Base-by-base conservation (phyloP, 1,140 invertebrate species). In the Ostrea edulis region DNA sequence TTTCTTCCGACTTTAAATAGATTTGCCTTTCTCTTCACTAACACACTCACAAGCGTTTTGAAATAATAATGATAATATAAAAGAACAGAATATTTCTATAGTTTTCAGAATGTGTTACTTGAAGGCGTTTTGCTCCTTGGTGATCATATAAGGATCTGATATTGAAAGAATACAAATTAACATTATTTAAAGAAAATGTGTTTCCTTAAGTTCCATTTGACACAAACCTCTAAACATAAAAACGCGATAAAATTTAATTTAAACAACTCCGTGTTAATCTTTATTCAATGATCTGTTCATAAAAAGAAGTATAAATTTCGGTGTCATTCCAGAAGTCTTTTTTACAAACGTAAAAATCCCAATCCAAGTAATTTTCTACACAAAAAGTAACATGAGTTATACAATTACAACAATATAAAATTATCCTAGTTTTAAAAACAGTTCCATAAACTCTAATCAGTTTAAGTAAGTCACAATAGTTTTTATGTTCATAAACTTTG, bases 401-500 rank as follows among this genome's bases (percentile, higher is more conserved):
- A 77, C 8, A 29, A 77, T 77, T 77, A 77, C 29, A 77, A 11
- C 12, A 25, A 77, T 29, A 77, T 77, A 29, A 77, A 77, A 77
- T 12, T 12, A 14, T 29, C 2, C 29, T 25, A 14, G 8, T 9
- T 77, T 11, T 77, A 29, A 9, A 29, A 14, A 77, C 12, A 35
- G 25, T 29, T 25, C 22, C 25, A 77, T 77, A 77, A 77, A 77
- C 29, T 9, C 29, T 35, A 77, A 12, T 77, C 2, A 25, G 22
- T 29, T 77, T 35, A 25, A 77, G 25, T 29, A 77, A 14, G 29
- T 29, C 68, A 29, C 22, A 77, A 77, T 77, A 35, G 68, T 14
- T 77, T 65, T 77, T 77, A 77, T 77, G 68, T 77, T 77, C 29
- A 9, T 77, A 11, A 35, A 77, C 68, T 77, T 29, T 29, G 68